Evolutionary conservation across 2,113 vertebrate genomes (phyloP), one percentile per base, ranked within the genome.

Genomic region (Albula goreensis): DNA sequence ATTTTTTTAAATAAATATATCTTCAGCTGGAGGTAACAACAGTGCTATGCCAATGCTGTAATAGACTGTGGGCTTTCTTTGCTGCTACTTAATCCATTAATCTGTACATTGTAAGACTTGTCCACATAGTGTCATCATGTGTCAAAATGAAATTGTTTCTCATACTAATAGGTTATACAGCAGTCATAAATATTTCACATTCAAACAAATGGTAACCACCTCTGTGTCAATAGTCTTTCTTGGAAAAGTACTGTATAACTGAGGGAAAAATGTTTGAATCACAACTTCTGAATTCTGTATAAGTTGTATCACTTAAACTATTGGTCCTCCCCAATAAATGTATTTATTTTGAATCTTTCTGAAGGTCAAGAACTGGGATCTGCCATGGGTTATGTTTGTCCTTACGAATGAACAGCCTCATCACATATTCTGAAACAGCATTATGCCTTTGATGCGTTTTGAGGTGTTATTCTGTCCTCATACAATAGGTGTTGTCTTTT

Each of bases 31-130:
- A 74, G 85, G 81, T 17, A 22, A 50, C 50, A 78, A 51, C 51
- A 31, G 49, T 52, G 12, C 25, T 81, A 70, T 50, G 81, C 70
- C 57, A 13, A 66, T 49, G 50, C 82, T 83, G 5, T 78, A 70
- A 86, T 74, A 66, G 25, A 70, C 63, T 25, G 3, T 1, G 19
- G 8, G 31, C 31, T 41, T 41, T 41, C 31, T 41, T n/a, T n/a
- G 17, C 63, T 17, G 17, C 11, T 63, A 17, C 15, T 63, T 56
- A 56, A 51, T 41, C 31, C 31, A 41, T 1, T 41, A 49, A 82
- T 82, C 25, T 86, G n/a, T 63, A 82, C 15, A 6, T 49, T 77
- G 60, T 74, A 84, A 70, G 66, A 50, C 17, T 19, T 74, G 52
- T 74, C 60, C 4, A 82, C 50, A 74, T 7, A 31, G 48, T n/a